Evolutionary conservation across 2,888 invertebrate species (phyloP), one percentile per base, ranked within the genome.

Genomic region (Microctonus aethiopoides): DNA sequence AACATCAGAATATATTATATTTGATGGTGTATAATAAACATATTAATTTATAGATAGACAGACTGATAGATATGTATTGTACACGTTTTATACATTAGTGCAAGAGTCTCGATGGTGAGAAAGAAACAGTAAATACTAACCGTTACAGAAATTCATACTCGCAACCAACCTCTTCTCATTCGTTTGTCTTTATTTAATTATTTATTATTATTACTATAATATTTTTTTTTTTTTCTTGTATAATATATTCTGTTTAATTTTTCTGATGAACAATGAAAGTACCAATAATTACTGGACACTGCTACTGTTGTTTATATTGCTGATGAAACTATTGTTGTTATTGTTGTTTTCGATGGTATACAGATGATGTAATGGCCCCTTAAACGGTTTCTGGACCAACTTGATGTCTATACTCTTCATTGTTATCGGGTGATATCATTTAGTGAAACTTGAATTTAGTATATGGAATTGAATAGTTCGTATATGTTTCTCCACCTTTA

Each of bases 91-190:
- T 65, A 20, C 22, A 65, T 36, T 54, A 22, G 39, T 36, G 36
- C 16, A 59, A 51, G 41, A 46, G 51, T 59, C 46, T 67, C 59
- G 67, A 51, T 67, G 67, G 46, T 46, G 46, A 46, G 26, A 54
- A 61, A 63, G 63, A 54, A 26, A 36, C 54, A 52, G 59, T 62
- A 46, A 39, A 62, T 68, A 72, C 67, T 72, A 72, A 64, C 72
- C 72, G 65, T 72, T 70, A 67, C 65, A 54, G 65, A 61, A 67
- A 70, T 54, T 65, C 32, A 34, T 60, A 69, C 72, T 61, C n/a
- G n/a, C 65, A 62, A 68, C 61, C 63, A 63, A 60, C 60, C 22
- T 36, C 52, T 29, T 34, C 36, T 52, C 67, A 36, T 46, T 59
- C 54, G 20, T 46, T 56, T 24, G 34, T 24, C 7, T 29, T 29